A percentile compares a stretch with the other conserved stretches of the same genome.
Conservation (phyloP, 2,888 invertebrate species). For the Metallyticus violacea region DNA sequence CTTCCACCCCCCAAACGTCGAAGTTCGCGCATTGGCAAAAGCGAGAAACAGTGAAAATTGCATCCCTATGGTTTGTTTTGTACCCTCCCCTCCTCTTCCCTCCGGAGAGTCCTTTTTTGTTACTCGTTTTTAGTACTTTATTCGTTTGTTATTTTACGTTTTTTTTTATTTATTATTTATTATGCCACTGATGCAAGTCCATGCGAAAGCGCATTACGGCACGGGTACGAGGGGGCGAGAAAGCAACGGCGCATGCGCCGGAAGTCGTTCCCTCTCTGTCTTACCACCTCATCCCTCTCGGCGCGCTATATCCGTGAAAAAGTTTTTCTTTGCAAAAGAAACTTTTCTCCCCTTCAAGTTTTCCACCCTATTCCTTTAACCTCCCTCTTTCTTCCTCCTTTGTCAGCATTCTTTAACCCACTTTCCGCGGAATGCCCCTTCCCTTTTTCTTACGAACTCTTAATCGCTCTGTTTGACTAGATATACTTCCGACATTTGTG, state of each 20-base stretch:
- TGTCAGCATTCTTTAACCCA: constrained; percentile 28
- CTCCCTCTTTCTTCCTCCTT: constrained; percentile 7
- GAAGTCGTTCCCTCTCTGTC: not conserved
- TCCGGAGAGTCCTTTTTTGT: not conserved
- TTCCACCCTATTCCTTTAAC: constrained; percentile 10
- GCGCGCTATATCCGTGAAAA: constrained; percentile 17
- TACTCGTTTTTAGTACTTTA: not conserved
- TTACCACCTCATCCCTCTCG: not conserved
- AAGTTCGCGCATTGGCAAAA: not conserved
- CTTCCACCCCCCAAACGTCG: not conserved
- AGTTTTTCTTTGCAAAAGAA: constrained; percentile 28
- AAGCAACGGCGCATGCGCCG: not conserved
- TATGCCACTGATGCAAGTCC: not conserved
- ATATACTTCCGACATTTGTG: not conserved
- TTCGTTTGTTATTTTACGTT: not conserved
- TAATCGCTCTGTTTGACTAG: not conserved
- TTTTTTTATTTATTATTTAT: not conserved
- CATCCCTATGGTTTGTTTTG: not conserved
- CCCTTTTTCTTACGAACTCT: not conserved
- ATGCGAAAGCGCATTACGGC: not conserved
- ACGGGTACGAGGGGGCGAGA: not conserved
- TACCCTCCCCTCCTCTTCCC: not conserved
- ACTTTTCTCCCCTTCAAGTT: constrained; percentile 16
- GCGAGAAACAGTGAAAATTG: not conserved
- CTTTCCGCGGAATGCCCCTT: not conserved